A percentile compares a stretch with the other conserved stretches of the same genome.
Evolutionary conservation across 2,113 vertebrate genomes (phyloP).

Genomic region (Cranoglanis bouderius): DNA sequence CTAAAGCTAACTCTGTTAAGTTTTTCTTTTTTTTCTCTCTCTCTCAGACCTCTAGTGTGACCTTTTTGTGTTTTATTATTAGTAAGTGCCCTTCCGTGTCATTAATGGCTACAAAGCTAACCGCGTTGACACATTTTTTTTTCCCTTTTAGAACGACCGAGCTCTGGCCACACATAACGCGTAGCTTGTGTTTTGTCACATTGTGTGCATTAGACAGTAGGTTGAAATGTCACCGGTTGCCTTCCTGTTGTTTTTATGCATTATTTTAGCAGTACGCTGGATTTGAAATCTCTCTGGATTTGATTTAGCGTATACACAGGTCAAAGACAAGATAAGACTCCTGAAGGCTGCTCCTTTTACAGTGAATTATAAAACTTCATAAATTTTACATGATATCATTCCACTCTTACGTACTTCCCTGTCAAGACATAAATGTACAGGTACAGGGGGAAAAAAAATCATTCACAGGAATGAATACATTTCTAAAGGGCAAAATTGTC

Average conservation of each 20-base stretch:
- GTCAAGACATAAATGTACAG: too few species aligned
- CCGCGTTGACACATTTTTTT: background rate
- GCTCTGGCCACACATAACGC: background rate
- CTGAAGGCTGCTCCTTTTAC: background rate
- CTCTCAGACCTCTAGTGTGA: background rate
- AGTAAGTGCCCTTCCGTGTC: background rate
- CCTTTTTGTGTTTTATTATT: conserved; percentile 1
- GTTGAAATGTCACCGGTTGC: background rate
- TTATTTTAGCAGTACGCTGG: background rate
- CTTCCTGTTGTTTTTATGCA: background rate
- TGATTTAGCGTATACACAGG: background rate
- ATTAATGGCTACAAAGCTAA: background rate
- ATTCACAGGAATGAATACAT: background rate
- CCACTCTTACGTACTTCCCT: background rate
- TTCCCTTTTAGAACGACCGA: background rate
- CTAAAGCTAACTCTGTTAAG: background rate
- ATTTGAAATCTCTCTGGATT: background rate
- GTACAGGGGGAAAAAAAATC: background rate
- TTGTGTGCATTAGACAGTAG: background rate
- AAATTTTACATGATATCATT: background rate
- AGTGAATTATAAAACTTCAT: background rate
- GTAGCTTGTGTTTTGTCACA: background rate
- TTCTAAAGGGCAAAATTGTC: background rate
- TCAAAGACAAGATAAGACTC: background rate
- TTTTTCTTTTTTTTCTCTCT: background rate